Percentiles rank a stretch among this genome's conserved stretches.
These are phyloP conservation scores for Ctenopoma multispine DNA, from an alignment of 2,797 vertebrate species.

Conservation along the genomic window DNA sequence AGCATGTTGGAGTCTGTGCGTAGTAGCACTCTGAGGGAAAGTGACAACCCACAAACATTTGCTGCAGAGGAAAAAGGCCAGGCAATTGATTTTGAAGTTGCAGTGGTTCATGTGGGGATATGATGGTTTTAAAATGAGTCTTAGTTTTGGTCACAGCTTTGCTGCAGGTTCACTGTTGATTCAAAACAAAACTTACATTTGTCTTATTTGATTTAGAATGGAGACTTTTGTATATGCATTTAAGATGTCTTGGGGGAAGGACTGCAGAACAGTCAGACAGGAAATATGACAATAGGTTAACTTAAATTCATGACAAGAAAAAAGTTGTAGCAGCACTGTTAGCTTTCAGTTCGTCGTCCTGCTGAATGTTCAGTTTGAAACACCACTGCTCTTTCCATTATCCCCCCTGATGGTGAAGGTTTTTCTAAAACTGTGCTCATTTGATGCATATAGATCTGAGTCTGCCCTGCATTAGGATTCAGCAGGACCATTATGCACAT, in stretches of 20 bases:
- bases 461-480: conserved; percentile 51
- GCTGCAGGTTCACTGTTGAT: too few species aligned
- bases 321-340: background rate
- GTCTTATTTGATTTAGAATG: too few species aligned
- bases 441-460: conserved; percentile 44
- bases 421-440: conserved; percentile 27
- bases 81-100: background rate
- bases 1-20: background rate
- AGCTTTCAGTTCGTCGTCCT: background rate
- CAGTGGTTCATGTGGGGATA: background rate
- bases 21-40: too few species aligned
- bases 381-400: conserved; percentile 11
- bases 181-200: too few species aligned
- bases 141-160: background rate
- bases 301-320: conserved; percentile 4
- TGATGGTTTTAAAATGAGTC: background rate
- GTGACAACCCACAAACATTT: too few species aligned
- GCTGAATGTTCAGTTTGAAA: conserved; percentile 32
- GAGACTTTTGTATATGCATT: too few species aligned
- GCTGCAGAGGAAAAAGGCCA: too few species aligned
- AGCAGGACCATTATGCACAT: conserved; percentile 38
- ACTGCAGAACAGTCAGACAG: background rate
- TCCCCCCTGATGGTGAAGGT: conserved; percentile 2
- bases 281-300: background rate
- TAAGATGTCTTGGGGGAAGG: background rate